These are phyloP conservation scores for Limnephilus marmoratus DNA, from an alignment of 2,888 invertebrate species.

Conservation along the genomic window DNA sequence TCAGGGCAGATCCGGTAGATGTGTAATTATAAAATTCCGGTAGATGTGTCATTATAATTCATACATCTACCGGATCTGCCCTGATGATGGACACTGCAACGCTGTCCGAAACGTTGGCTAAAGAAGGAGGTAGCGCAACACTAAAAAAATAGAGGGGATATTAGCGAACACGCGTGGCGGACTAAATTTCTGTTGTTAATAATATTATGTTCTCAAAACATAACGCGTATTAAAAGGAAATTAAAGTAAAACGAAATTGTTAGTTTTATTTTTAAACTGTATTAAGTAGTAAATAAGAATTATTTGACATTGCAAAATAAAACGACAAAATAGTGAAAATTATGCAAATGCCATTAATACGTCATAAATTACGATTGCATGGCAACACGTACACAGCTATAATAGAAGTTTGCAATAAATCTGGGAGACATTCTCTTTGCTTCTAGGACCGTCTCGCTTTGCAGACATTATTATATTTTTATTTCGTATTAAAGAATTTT, in stretches of 20 bases:
- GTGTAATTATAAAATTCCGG: too few species aligned
- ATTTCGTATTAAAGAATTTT: constrained; percentile 39
- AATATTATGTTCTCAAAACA: background rate
- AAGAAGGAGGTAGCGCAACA: too few species aligned
- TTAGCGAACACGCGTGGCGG: background rate
- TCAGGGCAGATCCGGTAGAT: too few species aligned
- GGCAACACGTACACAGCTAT: background rate
- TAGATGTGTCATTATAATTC: too few species aligned
- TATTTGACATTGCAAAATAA: background rate
- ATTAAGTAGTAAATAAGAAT: background rate
- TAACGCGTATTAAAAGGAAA: background rate
- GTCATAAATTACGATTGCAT: background rate
- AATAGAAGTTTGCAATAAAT: background rate
- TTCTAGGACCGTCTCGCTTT: constrained; percentile 2
- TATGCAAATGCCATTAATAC: background rate
- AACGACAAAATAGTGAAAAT: background rate
- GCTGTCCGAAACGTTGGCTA: too few species aligned
- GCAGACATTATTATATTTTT: constrained; percentile 27
- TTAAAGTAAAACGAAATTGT: background rate
- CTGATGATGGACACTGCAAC: too few species aligned
- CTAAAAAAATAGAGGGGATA: background rate
- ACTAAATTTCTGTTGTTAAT: background rate
- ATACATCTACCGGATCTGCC: too few species aligned
- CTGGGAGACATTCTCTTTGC: background rate
- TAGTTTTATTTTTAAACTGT: background rate